Evolutionary conservation across 2,797 vertebrate species (phyloP).

Genomic region (Pelochelys cantorii): DNA sequence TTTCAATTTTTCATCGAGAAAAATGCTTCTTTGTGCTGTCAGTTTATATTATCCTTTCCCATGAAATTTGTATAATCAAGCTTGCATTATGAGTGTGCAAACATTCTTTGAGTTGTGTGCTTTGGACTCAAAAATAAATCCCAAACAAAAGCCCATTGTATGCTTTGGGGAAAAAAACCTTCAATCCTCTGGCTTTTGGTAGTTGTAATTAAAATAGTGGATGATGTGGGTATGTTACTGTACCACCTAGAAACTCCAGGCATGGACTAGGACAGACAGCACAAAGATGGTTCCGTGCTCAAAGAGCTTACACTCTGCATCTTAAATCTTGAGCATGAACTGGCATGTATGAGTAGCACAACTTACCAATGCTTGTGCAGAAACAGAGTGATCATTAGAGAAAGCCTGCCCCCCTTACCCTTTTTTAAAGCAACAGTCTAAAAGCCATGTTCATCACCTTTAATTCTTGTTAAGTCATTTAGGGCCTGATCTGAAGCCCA

Average conservation of each 20-base stretch:
- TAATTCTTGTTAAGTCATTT: background rate
- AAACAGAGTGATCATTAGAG: background rate
- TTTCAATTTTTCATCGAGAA: constrained; percentile 22
- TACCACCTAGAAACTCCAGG: background rate
- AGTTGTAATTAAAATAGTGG: background rate
- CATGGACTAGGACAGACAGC: background rate
- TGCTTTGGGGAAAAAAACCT: background rate
- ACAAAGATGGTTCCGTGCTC: background rate
- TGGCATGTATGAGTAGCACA: background rate
- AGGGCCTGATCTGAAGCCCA: background rate
- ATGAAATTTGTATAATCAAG: constrained; percentile 3
- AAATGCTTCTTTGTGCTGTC: background rate
- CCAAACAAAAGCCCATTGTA: background rate
- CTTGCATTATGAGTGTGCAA: background rate
- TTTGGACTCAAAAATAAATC: background rate
- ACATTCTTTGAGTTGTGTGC: background rate
- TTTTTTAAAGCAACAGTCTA: background rate
- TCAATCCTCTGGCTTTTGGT: background rate
- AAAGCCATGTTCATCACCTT: background rate
- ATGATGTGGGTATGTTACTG: background rate
- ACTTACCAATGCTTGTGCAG: background rate
- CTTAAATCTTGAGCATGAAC: background rate
- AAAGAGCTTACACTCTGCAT: background rate
- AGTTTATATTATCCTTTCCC: background rate
- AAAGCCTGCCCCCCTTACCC: background rate